A percentile compares a stretch with the other conserved stretches of the same genome.
phyloP scores from a whole-genome alignment of 2,888 invertebrate genomes.

The Octonoba sinensis region DNA sequence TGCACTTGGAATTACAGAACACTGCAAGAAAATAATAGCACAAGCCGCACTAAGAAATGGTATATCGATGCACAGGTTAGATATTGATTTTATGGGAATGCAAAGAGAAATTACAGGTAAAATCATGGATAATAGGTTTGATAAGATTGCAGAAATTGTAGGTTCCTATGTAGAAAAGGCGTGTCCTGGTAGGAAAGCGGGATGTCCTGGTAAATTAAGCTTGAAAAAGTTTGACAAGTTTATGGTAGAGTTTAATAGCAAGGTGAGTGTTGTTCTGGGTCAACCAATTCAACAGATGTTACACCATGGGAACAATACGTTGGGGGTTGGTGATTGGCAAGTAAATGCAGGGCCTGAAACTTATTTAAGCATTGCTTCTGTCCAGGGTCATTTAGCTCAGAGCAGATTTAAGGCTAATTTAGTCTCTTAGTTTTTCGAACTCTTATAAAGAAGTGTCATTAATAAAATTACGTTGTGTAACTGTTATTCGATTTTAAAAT shows the following conservation, averaged over 20 bases:
- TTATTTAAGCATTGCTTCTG: slow-evolving; percentile 1
- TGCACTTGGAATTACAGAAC: slow-evolving; percentile 2
- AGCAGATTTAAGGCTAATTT: no score
- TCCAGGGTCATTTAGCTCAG: slow-evolving; percentile 10
- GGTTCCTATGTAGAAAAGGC: neutral
- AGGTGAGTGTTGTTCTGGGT: no score
- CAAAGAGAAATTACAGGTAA: neutral
- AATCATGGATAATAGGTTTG: neutral
- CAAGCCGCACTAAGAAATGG: slow-evolving; percentile 3
- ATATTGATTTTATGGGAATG: neutral
- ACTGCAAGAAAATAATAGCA: neutral
- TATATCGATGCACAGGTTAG: neutral
- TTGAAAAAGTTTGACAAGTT: slow-evolving; percentile 10
- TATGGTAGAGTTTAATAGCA: neutral
- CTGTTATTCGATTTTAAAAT: no score
- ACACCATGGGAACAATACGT: no score
- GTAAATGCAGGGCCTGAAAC: neutral
- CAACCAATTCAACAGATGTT: slow-evolving; percentile 7
- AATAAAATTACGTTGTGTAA: no score
- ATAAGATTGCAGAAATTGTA: slow-evolving; percentile 3
- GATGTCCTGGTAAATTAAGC: neutral
- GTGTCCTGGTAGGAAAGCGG: slow-evolving; percentile 2
- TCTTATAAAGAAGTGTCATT: no score
- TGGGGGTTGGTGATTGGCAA: neutral
- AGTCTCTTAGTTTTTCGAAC: no score